Base-by-base conservation (phyloP, 1,140 invertebrate genomes). In the Calephelis nemesis region DNA sequence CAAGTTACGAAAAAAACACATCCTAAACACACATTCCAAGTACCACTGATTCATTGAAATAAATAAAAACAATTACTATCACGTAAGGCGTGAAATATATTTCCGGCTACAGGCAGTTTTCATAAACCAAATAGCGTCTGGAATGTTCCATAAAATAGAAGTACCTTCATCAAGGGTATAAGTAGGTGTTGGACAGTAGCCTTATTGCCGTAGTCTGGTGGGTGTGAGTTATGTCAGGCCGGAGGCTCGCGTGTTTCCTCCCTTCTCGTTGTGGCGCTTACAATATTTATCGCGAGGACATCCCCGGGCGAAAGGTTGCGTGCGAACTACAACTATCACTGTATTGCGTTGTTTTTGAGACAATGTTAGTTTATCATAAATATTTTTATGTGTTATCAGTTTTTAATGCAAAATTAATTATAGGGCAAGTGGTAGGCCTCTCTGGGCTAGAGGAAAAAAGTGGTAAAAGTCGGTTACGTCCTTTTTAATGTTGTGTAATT, bases 131-230 rank as follows among this genome's bases (percentile, higher is more conserved):
- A 49, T 49, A 50, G 12, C 49, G 19, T 52, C 48, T 7, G 11
- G 11, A 66, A 45, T 58, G 49, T 54, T 50, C 45, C 65, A 58
- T 45, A 63, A 63, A 15, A 58, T 58, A 66, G 52, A 58, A 58
- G 5, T 11, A 58, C 52, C 50, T 66, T 11, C 45, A 30, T 49
- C 15, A 65, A 65, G 63, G 47, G n/a, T 13, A 50, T 50, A 65
- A 60, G 65, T 66, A 66, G 65, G 65, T 67, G 71, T 67, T 75
- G 68, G 70, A 74, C 70, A 74, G 65, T 66, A 66, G 65, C 65
- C 42, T 66, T 62, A 69, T 72, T 72, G 48, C 45, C 45, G 63
- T 48, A 30, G 45, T 47, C 42, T 12, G 42, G 70, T 67, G 63
- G 70, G 71, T 67, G 63, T 72, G 63, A 72, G 62, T 68, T 72